A percentile compares a stretch with the other conserved stretches of the same genome.
Evolutionary conservation across 2,888 invertebrate species (phyloP).

Genomic region (Papilio gigon): DNA sequence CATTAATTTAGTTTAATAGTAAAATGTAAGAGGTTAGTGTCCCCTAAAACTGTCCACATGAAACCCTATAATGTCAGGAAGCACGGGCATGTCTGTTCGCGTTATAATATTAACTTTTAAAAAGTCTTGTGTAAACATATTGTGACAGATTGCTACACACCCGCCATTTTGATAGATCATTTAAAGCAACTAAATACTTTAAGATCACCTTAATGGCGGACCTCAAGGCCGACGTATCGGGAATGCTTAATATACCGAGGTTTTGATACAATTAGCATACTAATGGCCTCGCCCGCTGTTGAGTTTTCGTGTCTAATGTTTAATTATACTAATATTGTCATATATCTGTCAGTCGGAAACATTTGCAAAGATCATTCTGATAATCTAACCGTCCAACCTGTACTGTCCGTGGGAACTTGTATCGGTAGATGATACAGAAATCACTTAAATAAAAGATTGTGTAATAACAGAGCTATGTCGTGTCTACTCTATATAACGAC

Average conservation of each 20-base stretch:
- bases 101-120: no score
- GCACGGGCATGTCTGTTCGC: no score
- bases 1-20: no score
- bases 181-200: background rate
- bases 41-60: no score
- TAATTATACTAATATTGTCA: conserved; percentile 30
- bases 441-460: conserved; percentile 1
- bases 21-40: no score
- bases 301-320: conserved; percentile 26
- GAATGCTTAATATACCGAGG: conserved; percentile 27
- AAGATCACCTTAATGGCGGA: background rate
- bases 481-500: background rate
- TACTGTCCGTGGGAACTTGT: conserved; percentile 7
- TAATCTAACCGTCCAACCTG: conserved; percentile 10
- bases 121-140: background rate
- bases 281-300: conserved; percentile 28
- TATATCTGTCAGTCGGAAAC: conserved; percentile 24
- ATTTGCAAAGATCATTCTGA: conserved; percentile 21
- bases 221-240: conserved; percentile 27
- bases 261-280: conserved; percentile 35
- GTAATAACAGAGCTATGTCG: background rate
- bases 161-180: conserved; percentile 3
- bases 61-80: no score
- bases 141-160: background rate
- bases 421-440: background rate